Percentiles rank a stretch among this genome's conserved stretches.
phyloP scores from a whole-genome alignment of 2,113 vertebrate species.

The Nansenia antarctica region DNA sequence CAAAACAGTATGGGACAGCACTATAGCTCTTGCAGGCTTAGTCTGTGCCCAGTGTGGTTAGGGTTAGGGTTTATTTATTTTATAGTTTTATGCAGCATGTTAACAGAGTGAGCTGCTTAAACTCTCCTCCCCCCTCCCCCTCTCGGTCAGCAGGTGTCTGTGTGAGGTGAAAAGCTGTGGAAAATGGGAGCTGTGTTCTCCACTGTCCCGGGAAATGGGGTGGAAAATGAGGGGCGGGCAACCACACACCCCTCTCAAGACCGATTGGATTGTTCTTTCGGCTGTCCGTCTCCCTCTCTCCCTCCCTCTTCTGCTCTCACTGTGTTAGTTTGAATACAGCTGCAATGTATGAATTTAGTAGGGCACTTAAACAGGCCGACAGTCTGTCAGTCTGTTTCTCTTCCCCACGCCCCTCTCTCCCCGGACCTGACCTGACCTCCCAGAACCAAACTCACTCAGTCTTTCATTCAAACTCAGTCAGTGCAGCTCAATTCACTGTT shows the following conservation, averaged over 20 bases:
- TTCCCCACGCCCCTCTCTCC: not conserved
- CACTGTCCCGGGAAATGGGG: constrained; percentile 75
- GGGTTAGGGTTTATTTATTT: not conserved
- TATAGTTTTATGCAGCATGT: constrained; percentile 6
- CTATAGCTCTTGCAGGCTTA: too few relatives aligned
- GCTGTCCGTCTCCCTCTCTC: constrained; percentile 17
- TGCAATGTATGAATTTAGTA: constrained; percentile 76
- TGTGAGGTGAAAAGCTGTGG: constrained; percentile 55
- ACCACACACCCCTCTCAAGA: constrained; percentile 59
- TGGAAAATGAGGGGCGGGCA: constrained; percentile 79
- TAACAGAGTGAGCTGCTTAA: constrained; percentile 10
- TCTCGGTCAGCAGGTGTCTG: constrained; percentile 73
- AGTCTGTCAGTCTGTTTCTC: constrained; percentile 55
- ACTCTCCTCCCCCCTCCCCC: not conserved
- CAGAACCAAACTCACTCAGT: constrained; percentile 35
- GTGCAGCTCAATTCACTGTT: constrained; percentile 49
- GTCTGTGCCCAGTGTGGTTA: too few relatives aligned
- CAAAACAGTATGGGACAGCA: too few relatives aligned
- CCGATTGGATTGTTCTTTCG: constrained; percentile 48
- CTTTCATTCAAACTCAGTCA: constrained; percentile 67
- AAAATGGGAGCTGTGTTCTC: constrained; percentile 68
- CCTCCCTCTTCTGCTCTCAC: constrained; percentile 17
- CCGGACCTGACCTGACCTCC: constrained; percentile 57
- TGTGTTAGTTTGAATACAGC: constrained; percentile 74
- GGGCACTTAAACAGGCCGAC: constrained; percentile 70